Evolutionary conservation across 2,888 invertebrate genomes (phyloP).

Genomic region (Stratiomys singularior): DNA sequence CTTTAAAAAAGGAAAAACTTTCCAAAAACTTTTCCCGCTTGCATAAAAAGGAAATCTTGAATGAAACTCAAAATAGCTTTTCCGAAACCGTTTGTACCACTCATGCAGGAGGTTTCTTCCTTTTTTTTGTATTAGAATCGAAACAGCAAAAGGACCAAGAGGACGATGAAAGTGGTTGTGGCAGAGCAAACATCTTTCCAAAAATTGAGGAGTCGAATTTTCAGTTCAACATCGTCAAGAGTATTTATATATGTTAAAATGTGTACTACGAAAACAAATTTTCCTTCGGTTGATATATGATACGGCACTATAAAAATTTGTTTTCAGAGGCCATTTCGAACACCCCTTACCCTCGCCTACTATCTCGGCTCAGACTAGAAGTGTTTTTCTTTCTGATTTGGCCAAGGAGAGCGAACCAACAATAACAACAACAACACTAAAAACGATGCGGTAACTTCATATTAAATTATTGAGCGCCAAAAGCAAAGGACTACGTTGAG

Average conservation of each 20-base stretch:
- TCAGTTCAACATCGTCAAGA: background rate
- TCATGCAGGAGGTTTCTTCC: background rate
- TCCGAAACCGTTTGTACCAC: background rate
- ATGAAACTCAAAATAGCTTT: background rate
- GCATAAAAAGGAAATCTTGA: background rate
- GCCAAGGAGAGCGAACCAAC: too few species aligned
- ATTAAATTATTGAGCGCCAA: conserved; percentile 1
- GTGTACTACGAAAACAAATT: conserved; percentile 23
- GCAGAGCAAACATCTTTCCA: background rate
- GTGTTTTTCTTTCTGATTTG: too few species aligned
- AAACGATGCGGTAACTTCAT: background rate
- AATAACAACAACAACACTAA: background rate
- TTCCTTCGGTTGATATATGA: conserved; percentile 25
- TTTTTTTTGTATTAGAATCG: too few species aligned
- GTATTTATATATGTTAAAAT: background rate
- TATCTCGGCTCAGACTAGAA: too few species aligned
- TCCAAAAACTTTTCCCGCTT: too few species aligned
- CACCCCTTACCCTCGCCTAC: too few species aligned
- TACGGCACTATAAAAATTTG: conserved; percentile 25
- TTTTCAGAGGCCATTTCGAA: conserved; percentile 6
- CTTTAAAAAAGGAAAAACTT: too few species aligned
- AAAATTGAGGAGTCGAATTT: background rate
- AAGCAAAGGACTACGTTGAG: conserved; percentile 1
- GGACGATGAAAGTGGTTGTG: too few species aligned
- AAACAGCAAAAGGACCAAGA: too few species aligned